A percentile compares a stretch with the other conserved stretches of the same genome.
Evolutionary conservation across 2,888 invertebrate species (phyloP).

Genomic region (Pandemis heparana): DNA sequence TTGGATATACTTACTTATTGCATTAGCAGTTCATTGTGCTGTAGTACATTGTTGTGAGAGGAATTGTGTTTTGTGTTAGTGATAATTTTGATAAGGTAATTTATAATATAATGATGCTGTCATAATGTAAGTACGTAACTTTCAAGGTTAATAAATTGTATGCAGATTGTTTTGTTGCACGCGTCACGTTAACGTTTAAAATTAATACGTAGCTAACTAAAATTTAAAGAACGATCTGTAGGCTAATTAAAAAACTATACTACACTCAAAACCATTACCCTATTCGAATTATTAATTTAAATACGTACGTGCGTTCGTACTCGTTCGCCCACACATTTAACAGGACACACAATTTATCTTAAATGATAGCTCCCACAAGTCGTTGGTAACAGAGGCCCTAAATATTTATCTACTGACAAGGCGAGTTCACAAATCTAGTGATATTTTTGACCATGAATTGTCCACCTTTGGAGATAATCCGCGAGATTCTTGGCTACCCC

Average conservation of each 20-base stretch:
- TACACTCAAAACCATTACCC: neutral
- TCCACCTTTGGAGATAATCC: too few species aligned
- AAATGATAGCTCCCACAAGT: constrained; percentile 7
- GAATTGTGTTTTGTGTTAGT: neutral
- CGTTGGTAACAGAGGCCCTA: neutral
- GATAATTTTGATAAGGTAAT: neutral
- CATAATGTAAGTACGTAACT: neutral
- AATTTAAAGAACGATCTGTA: neutral
- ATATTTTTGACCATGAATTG: too few species aligned
- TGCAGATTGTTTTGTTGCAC: neutral
- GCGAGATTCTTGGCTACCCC: too few species aligned
- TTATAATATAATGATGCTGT: neutral
- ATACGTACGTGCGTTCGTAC: neutral
- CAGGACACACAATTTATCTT: constrained; percentile 7
- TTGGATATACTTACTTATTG: neutral
- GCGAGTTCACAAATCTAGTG: too few species aligned
- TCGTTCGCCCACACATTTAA: neutral
- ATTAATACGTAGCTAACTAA: neutral
- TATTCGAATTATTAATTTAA: neutral
- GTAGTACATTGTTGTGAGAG: neutral
- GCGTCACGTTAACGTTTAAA: neutral
- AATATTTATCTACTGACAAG: too few species aligned
- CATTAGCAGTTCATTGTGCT: neutral
- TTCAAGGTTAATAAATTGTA: constrained; percentile 6
- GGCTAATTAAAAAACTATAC: neutral